Evolutionary conservation across 2,888 invertebrate species (phyloP).

Genomic region (Zele albiditarsus): DNA sequence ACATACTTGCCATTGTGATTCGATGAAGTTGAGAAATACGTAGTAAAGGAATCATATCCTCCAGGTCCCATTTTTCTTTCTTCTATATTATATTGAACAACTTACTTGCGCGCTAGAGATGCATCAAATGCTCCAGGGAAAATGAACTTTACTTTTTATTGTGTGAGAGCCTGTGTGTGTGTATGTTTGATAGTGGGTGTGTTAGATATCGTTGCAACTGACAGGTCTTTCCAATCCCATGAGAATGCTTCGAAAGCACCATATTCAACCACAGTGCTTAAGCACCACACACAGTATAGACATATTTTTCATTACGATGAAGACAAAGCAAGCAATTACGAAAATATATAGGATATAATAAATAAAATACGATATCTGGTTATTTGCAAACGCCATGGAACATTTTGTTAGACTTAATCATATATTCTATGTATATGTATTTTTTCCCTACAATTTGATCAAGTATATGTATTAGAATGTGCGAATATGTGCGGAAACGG

Average conservation of each 20-base stretch:
- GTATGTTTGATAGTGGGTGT: not conserved
- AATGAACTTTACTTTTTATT: constrained; percentile 27
- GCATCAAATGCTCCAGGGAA: constrained; percentile 25
- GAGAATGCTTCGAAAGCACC: constrained; percentile 17
- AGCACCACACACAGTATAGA: not conserved
- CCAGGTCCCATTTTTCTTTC: constrained; percentile 29
- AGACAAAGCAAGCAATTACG: not conserved
- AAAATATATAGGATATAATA: not conserved
- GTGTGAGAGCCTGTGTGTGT: not conserved
- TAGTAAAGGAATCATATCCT: constrained; percentile 39
- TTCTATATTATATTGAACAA: not conserved
- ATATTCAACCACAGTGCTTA: not conserved
- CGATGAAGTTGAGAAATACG: constrained; percentile 24
- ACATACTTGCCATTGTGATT: constrained; percentile 36
- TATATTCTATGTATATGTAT: too few species aligned
- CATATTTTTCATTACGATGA: not conserved
- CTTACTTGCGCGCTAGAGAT: constrained; percentile 10
- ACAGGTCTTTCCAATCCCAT: constrained; percentile 28
- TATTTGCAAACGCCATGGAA: not conserved
- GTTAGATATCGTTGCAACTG: constrained; percentile 30
- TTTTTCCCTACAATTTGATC: too few species aligned
- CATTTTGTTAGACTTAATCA: too few species aligned
- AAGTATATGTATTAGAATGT: too few species aligned
- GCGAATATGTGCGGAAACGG: too few species aligned
- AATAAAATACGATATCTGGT: not conserved